Base-by-base conservation (phyloP, 2,113 vertebrate species). In the Bostrychus sinensis region DNA sequence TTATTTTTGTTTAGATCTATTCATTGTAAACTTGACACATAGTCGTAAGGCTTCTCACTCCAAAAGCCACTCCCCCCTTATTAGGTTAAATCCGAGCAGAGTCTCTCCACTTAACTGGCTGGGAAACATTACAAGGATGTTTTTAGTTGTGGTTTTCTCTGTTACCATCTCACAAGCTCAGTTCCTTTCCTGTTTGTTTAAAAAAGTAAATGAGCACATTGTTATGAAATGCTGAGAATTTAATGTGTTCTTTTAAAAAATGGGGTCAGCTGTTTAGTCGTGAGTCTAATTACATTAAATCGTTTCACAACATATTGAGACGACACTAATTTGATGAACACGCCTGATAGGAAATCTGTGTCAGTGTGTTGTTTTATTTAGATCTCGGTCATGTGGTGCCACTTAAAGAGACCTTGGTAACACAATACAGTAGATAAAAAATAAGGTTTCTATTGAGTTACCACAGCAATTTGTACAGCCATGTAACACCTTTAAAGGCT, bases 51-150 rank as follows among this genome's bases (percentile, higher is more conserved):
- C 12, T 7, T 20, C 16, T 48, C 22, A 34, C 32, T 34, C 32
- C 32, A 25, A 22, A 48, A 25, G 45, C 45, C 45, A 60, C 73
- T 77, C 80, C 80, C 78, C 53, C 46, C 36, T 83, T 74, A 85
- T 72, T 36, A 78, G 72, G 68, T 81, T 81, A 67, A 85, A 78
- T 39, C 22, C 51, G 23, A 78, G 67, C 76, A 65, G 14, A 64
- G 37, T 50, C 67, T 63, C 66, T 77, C 83, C 84, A 83, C 78
- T 86, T 82, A 75, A 36, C 57, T 34, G 25, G 5, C 59, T 38
- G 23, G 58, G 39, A 39, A 38, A 42, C 64, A 28, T 65, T 56
- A 60, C 34, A 36, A 50, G 3, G 28, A 39, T 70, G 75, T 59
- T 28, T 69, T 46, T 50, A 36, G 26, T 41, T 50, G 58, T 61